These are phyloP conservation scores for Apamea epomidion DNA, from an alignment of 2,888 invertebrate species.

Conservation along the genomic window DNA sequence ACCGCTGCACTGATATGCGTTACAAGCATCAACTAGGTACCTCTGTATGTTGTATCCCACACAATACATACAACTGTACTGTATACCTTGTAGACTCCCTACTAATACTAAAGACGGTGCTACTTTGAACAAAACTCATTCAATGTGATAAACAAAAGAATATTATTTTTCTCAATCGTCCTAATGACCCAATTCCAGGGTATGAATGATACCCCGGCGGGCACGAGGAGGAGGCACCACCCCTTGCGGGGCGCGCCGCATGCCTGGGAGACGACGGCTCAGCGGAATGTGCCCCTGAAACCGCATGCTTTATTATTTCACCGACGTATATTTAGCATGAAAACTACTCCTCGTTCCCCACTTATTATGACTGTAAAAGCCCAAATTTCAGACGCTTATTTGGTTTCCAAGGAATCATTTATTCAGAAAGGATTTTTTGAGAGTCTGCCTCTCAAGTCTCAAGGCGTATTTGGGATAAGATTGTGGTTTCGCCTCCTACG, in stretches of 20 bases:
- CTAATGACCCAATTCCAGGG: conserved; percentile 73
- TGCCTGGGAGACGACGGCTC: conserved; percentile 54
- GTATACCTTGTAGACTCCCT: neutral
- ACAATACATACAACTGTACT: neutral
- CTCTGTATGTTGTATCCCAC: neutral
- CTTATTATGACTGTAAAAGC: conserved; percentile 17
- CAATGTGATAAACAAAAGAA: conserved; percentile 58
- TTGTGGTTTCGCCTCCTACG: conserved; percentile 29
- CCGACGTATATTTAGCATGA: conserved; percentile 32
- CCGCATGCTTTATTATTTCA: conserved; percentile 49
- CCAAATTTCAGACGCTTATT: conserved; percentile 39
- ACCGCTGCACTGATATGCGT: neutral
- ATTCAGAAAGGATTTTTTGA: conserved; percentile 42
- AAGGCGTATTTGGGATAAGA: conserved; percentile 30
- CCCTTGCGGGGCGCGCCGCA: conserved; percentile 39
- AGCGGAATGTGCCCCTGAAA: conserved; percentile 64
- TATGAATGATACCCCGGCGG: conserved; percentile 75
- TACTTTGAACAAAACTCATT: conserved; percentile 46
- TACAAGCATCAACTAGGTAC: neutral
- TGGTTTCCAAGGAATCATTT: conserved; percentile 39
- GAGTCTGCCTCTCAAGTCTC: conserved; percentile 23
- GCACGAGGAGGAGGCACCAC: conserved; percentile 56
- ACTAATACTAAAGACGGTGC: neutral
- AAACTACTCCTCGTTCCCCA: conserved; percentile 2
- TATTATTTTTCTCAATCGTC: conserved; percentile 64